Base-by-base conservation (phyloP, 2,888 invertebrate genomes). In the Latrodectus elegans region DNA sequence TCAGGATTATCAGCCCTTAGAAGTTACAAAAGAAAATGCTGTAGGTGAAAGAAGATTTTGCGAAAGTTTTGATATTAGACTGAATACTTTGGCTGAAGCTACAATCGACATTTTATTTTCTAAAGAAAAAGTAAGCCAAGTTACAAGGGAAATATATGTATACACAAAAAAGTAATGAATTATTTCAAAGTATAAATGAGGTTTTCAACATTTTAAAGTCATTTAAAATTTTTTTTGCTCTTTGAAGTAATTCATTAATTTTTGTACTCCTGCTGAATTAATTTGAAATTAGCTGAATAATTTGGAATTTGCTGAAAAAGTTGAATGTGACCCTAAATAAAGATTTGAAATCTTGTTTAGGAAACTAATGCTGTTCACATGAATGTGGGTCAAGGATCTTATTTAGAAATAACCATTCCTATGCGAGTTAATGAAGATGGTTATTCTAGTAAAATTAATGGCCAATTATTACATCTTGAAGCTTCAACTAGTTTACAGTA, bases 321-420 rank as follows among this genome's bases (percentile, higher is more conserved):
- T 38, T 4, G 38, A 38, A 38, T 38, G 6, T 6, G 4, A 4
- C 38, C 6, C 6, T 38, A 38, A 38, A 38, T 38, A 38, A 22
- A 22, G 22, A 22, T 22, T 38, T 38, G 1, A 4, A 38, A 38
- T 38, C 6, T 72, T 12, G 60, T 75, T 10, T 93, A 96, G 93
- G 98, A 98, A 93, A 98, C 99, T 0, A 99, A 99, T 93, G 99
- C 99, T 10, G 95, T 99, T 89, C 99, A 99, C 92, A 95, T 99
- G 91, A 97, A 97, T 91, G 95, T 98, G 84, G 97, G 97, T 11
- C 96, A 97, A 55, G 99, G 99, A 2, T 98, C 98, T 6, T 99
- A 98, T 92, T 94, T 99, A 86, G 99, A 99, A 93, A 95, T 97
- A n/a, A 97, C 97, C 49, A 94, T 99, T 91, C 99, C 99, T 0